Evolutionary conservation across 2,113 vertebrate species (phyloP).

Genomic region (Nesogale talazaci): DNA sequence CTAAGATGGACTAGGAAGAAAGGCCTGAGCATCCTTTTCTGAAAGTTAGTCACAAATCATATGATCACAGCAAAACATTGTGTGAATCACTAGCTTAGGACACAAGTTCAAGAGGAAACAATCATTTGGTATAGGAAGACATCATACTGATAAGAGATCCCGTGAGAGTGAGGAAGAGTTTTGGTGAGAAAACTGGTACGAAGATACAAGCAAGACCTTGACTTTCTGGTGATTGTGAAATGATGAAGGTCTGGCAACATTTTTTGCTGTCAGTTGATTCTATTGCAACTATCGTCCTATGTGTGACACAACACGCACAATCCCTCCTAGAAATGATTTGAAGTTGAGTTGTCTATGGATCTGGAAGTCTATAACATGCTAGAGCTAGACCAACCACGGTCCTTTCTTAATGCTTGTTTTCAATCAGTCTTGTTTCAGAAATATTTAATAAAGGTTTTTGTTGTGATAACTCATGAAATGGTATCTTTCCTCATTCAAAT

Average conservation of each 20-base stretch:
- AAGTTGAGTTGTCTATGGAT: background rate
- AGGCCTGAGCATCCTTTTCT: background rate
- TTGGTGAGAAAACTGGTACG: background rate
- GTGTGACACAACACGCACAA: background rate
- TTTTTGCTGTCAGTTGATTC: background rate
- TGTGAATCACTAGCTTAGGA: background rate
- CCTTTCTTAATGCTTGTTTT: background rate
- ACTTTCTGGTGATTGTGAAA: background rate
- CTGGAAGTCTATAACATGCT: too few species aligned
- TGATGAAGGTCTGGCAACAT: background rate
- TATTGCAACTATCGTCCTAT: background rate
- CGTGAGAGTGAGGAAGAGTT: background rate
- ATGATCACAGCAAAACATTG: background rate
- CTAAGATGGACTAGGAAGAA: background rate
- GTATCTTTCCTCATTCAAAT: background rate
- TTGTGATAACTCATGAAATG: background rate
- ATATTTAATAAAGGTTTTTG: background rate
- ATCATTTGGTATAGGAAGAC: background rate
- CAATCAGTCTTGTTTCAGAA: background rate
- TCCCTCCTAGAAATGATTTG: background rate
- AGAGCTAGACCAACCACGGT: background rate
- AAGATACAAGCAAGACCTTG: background rate
- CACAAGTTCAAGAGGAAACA: background rate
- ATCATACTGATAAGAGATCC: background rate
- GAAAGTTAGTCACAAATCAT: background rate